Evolutionary conservation across 2,113 vertebrate species (phyloP).

Genomic region (Euleptes europaea): DNA sequence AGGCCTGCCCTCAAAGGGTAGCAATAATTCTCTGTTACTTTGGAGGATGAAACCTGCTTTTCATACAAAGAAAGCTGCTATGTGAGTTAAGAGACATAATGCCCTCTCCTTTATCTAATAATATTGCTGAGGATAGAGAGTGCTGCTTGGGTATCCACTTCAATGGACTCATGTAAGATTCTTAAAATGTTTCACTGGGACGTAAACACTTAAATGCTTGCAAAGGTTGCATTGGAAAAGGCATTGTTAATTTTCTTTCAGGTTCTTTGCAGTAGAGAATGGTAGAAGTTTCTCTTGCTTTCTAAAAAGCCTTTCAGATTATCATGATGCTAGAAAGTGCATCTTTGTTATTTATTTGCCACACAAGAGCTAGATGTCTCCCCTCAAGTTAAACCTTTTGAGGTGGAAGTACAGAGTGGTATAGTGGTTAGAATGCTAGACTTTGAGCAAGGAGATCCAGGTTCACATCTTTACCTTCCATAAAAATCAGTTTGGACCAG

Average conservation of each 20-base stretch:
- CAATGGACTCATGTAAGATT: not conserved
- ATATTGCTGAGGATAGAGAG: not conserved
- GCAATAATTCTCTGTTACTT: not conserved
- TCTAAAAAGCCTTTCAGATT: not conserved
- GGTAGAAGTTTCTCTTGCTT: accelerated
- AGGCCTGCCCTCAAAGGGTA: conserved; percentile 28
- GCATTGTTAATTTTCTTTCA: conserved; percentile 1
- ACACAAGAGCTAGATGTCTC: not conserved
- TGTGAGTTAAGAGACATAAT: not conserved
- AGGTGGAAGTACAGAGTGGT: not conserved
- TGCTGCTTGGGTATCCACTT: not conserved
- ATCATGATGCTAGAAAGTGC: not conserved
- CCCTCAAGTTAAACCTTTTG: not conserved
- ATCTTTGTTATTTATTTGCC: not conserved
- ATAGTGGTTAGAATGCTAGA: no score
- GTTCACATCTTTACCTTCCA: no score
- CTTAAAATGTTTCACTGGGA: not conserved
- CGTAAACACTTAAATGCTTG: not conserved
- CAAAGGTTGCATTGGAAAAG: conserved; percentile 33
- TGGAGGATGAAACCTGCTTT: conserved; percentile 27
- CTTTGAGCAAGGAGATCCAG: no score
- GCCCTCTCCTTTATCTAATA: conserved; percentile 26
- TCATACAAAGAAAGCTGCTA: not conserved
- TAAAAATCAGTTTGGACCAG: no score
- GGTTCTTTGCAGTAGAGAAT: not conserved